Evolutionary conservation across 1,140 invertebrate species (phyloP).

Genomic region (Chionoecetes opilio): DNA sequence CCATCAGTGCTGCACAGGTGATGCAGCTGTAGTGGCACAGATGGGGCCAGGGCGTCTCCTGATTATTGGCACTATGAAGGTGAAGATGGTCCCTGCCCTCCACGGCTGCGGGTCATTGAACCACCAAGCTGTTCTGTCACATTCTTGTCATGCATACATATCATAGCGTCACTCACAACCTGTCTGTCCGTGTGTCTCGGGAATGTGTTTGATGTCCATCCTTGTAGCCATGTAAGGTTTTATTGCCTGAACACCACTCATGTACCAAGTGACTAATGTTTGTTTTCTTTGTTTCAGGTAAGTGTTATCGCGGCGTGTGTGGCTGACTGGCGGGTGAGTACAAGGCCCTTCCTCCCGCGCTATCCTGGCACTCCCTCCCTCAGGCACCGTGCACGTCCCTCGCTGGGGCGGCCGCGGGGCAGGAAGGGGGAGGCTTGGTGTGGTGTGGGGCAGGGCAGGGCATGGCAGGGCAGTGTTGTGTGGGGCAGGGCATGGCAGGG

Average conservation of each 20-base stretch:
- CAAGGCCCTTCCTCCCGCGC: neutral
- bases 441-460: too few relatives aligned
- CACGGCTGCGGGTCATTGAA: neutral
- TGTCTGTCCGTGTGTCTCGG: neutral
- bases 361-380: neutral
- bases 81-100: neutral
- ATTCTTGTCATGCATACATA: neutral
- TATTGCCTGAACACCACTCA: neutral
- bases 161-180: neutral
- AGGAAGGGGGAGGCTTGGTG: too few relatives aligned
- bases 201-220: neutral
- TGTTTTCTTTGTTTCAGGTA: neutral
- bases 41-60: neutral
- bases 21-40: neutral
- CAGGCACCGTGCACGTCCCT: neutral
- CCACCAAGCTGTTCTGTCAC: neutral
- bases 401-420: neutral
- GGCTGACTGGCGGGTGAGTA: neutral
- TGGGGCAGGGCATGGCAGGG: too few relatives aligned
- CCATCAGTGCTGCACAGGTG: neutral
- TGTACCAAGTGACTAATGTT: neutral
- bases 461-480: too few relatives aligned
- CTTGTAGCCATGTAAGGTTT: neutral
- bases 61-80: neutral
- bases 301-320: neutral